Conservation (phyloP, 2,113 vertebrate species). For the Dicerorhinus sumatrensis region DNA sequence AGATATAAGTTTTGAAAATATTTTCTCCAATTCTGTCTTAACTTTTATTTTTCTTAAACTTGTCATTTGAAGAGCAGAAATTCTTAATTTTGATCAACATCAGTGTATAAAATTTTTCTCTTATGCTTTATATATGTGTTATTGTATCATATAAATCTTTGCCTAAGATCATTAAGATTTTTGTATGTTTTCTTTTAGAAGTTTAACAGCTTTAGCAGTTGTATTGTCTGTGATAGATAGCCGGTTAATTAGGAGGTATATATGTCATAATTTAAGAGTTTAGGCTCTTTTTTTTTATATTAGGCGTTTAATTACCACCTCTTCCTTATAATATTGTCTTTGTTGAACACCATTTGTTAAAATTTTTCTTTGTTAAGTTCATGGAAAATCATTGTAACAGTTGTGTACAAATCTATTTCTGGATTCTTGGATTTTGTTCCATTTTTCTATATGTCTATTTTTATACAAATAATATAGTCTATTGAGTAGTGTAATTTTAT, state of each 20-base stretch:
- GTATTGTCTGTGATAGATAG: background rate
- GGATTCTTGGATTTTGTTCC: background rate
- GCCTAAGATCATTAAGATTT: background rate
- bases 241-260: background rate
- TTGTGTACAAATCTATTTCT: background rate
- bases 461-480: background rate
- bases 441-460: background rate
- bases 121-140: background rate
- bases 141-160: background rate
- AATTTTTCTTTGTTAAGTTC: background rate
- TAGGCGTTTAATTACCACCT: background rate
- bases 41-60: background rate
- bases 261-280: background rate
- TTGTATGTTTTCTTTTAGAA: background rate
- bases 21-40: background rate
- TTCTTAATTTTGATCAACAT: background rate
- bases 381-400: background rate
- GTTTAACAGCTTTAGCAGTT: background rate
- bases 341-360: slow-evolving; percentile 15
- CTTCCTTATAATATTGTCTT: background rate
- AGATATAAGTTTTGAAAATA: background rate
- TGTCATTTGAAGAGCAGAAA: background rate
- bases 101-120: background rate
- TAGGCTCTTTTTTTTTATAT: background rate
- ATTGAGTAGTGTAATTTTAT: background rate